Evolutionary conservation across 2,888 invertebrate species (phyloP).

Genomic region (Drosophila nigricruria): DNA sequence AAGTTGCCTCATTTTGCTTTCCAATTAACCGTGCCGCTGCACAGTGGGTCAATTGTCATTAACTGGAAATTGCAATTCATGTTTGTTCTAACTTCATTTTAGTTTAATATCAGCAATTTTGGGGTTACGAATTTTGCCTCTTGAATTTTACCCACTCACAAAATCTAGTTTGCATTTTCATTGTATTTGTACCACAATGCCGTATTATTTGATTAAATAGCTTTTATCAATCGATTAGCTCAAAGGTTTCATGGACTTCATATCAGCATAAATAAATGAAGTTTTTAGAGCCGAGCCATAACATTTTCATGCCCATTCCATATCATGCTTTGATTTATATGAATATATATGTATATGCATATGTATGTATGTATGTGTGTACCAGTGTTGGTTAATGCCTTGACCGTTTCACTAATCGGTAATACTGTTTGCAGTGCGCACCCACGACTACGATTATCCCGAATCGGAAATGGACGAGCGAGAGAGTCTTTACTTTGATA

Average conservation of each 20-base stretch:
- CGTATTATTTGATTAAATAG: constrained; percentile 27
- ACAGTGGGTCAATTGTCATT: constrained; percentile 26
- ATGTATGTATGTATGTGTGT: not conserved
- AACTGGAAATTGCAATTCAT: not conserved
- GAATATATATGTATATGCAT: not conserved
- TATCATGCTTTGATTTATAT: constrained; percentile 6
- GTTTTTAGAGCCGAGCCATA: not conserved
- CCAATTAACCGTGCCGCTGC: constrained; percentile 27
- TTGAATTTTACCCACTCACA: too few relatives aligned
- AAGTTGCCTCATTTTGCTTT: constrained; percentile 31
- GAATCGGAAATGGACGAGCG: constrained; percentile 85
- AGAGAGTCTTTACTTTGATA: constrained; percentile 85
- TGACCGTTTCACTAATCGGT: constrained; percentile 33
- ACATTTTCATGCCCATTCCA: constrained; percentile 16
- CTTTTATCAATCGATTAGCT: constrained; percentile 37
- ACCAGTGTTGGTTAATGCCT: not conserved
- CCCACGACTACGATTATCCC: constrained; percentile 84
- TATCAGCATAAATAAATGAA: constrained; percentile 22
- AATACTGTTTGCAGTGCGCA: constrained; percentile 81
- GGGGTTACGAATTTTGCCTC: too few relatives aligned
- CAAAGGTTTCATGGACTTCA: constrained; percentile 1
- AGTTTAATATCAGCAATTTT: too few relatives aligned
- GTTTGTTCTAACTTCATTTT: not conserved
- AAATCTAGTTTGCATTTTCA: not conserved
- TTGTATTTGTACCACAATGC: not conserved